phyloP scores from a whole-genome alignment of 92 coral and sea anemone species.

The Siderastrea radians region DNA sequence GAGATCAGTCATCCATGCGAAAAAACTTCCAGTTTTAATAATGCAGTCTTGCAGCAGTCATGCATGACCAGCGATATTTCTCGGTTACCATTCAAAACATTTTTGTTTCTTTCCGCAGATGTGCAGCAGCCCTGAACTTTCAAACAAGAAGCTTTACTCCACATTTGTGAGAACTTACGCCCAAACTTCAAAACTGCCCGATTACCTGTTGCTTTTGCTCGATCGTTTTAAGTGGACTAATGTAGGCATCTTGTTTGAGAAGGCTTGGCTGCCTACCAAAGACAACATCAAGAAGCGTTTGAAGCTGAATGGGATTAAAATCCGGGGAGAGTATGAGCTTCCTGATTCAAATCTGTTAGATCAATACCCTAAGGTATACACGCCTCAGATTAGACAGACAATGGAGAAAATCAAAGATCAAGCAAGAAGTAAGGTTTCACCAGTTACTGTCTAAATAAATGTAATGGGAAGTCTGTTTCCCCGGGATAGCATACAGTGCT shows the following conservation, averaged over 20 bases:
- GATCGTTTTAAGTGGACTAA: conserved; percentile 71
- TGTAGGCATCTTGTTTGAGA: conserved; percentile 74
- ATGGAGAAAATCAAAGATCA: conserved; percentile 7
- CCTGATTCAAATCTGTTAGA: not conserved
- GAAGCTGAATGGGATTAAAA: not conserved
- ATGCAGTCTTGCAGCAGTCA: too few species aligned
- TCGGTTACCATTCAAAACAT: too few species aligned
- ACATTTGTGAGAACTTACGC: conserved; percentile 85
- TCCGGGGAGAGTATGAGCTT: conserved; percentile 26
- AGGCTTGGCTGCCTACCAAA: conserved; percentile 52
- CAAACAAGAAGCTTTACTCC: conserved; percentile 78
- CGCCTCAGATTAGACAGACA: not conserved
- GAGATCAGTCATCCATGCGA: too few species aligned
- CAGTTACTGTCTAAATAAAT: too few species aligned
- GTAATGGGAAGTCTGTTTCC: too few species aligned
- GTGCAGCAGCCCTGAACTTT: conserved; percentile 78
- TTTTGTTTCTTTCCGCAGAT: conserved; percentile 50
- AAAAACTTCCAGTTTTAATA: too few species aligned
- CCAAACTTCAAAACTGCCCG: conserved; percentile 67
- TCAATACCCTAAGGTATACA: not conserved
- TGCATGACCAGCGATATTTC: too few species aligned
- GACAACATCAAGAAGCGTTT: conserved; percentile 15
- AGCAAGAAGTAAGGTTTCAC: conserved; percentile 15
- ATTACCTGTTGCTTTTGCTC: conserved; percentile 63
- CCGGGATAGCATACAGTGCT: too few species aligned